Percentiles rank a stretch among this genome's conserved stretches.
phyloP scores from a whole-genome alignment of 1,140 invertebrate genomes.

The Lepidurus arcticus region DNA sequence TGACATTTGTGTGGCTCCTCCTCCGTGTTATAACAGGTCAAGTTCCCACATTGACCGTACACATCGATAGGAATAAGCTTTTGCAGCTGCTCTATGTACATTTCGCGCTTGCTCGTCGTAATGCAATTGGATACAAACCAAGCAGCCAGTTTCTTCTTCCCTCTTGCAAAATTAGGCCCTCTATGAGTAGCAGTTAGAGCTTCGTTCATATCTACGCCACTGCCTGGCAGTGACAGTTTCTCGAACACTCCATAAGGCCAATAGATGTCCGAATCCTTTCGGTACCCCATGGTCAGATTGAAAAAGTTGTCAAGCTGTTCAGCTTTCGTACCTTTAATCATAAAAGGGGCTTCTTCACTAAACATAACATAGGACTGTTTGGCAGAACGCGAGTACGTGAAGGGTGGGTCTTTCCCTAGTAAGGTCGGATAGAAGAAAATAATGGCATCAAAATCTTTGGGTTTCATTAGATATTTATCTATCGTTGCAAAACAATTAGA shows the following conservation, averaged over 20 bases:
- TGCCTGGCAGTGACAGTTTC: neutral
- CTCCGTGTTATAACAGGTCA: constrained; percentile 45
- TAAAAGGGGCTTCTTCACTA: constrained; percentile 21
- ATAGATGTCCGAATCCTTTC: constrained; percentile 34
- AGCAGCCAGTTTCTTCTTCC: constrained; percentile 48
- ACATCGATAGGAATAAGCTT: constrained; percentile 57
- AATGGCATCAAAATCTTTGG: constrained; percentile 32
- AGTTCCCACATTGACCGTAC: constrained; percentile 59
- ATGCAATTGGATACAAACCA: constrained; percentile 63
- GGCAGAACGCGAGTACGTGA: neutral
- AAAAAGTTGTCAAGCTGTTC: constrained; percentile 31
- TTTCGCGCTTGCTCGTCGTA: constrained; percentile 49
- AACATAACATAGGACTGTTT: constrained; percentile 24
- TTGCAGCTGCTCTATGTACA: constrained; percentile 52
- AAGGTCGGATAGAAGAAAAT: constrained; percentile 29
- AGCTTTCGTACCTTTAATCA: neutral
- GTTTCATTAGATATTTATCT: constrained; percentile 25
- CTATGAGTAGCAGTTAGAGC: neutral
- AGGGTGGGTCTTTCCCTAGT: neutral
- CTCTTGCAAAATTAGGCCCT: constrained; percentile 30
- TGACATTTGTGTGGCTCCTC: constrained; percentile 40
- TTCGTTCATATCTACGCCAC: neutral
- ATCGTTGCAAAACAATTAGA: constrained; percentile 26
- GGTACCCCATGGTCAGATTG: constrained; percentile 34
- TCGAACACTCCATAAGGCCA: constrained; percentile 34